These are phyloP conservation scores for Cryptoblepharus egeriae DNA, from an alignment of 2,797 vertebrate genomes.

Conservation along the genomic window DNA sequence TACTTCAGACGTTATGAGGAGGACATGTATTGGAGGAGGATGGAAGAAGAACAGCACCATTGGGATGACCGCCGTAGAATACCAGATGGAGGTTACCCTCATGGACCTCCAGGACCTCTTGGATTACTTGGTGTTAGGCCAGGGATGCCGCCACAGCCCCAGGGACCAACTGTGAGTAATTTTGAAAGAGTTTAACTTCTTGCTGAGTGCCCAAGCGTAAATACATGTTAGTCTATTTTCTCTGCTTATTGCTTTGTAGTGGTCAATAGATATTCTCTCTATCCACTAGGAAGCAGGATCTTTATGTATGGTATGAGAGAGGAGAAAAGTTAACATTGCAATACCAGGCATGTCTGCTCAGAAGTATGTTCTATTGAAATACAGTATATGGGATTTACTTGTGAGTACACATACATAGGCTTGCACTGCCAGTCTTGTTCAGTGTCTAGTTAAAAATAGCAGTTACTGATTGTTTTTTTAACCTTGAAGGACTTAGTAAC, in stretches of 20 bases:
- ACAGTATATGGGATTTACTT: too few species aligned
- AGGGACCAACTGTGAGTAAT: slow-evolving; percentile 89
- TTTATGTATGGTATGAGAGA: too few species aligned
- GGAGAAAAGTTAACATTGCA: neutral
- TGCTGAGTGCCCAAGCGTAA: neutral
- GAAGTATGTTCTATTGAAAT: too few species aligned
- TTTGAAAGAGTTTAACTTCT: neutral
- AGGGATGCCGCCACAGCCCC: slow-evolving; percentile 92
- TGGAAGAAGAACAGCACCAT: slow-evolving; percentile 97
- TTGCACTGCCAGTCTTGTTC: too few species aligned
- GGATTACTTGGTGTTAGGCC: slow-evolving; percentile 94
- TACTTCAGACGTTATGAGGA: slow-evolving; percentile 92
- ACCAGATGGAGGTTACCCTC: slow-evolving; percentile 92
- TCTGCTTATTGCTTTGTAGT: too few species aligned
- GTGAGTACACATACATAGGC: too few species aligned
- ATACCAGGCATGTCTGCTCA: too few species aligned
- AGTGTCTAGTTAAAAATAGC: neutral
- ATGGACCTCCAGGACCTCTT: slow-evolving; percentile 90
- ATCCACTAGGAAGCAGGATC: too few species aligned
- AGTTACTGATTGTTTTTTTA: neutral
- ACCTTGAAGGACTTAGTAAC: neutral
- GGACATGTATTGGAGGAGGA: slow-evolving; percentile 98
- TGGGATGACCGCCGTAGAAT: slow-evolving; percentile 95
- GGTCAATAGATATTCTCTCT: too few species aligned
- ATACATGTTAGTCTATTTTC: too few species aligned